phyloP scores from a whole-genome alignment of 2,888 invertebrate species.

The Eurytoma californica region DNA sequence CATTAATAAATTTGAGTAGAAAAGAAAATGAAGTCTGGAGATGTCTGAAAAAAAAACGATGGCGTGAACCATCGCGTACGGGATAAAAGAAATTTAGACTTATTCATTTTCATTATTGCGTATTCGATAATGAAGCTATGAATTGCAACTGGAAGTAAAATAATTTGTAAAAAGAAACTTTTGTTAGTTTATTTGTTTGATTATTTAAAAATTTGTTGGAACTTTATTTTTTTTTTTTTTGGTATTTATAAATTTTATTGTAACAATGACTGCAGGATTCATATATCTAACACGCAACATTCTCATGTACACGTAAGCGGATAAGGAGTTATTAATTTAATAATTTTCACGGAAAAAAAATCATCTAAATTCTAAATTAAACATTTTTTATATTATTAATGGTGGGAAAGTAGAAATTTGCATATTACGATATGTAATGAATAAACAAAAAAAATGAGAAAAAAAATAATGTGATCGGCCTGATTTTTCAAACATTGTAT shows the following conservation, averaged over 20 bases:
- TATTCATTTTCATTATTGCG: slow-evolving; percentile 56
- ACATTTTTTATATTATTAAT: slow-evolving; percentile 43
- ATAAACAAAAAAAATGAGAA: slow-evolving; percentile 4
- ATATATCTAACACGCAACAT: slow-evolving; percentile 36
- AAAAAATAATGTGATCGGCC: slow-evolving; percentile 50
- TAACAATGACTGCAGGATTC: slow-evolving; percentile 38
- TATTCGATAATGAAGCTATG: slow-evolving; percentile 52
- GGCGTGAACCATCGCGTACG: slow-evolving; percentile 56
- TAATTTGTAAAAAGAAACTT: slow-evolving; percentile 24
- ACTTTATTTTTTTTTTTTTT: slow-evolving; percentile 35
- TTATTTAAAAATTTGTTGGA: background rate
- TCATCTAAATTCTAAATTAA: slow-evolving; percentile 45
- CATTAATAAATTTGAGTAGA: slow-evolving; percentile 36
- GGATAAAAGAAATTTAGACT: slow-evolving; percentile 57
- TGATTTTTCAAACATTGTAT: slow-evolving; percentile 53
- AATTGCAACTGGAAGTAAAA: slow-evolving; percentile 41
- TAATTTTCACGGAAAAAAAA: slow-evolving; percentile 21
- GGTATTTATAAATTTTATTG: slow-evolving; percentile 15
- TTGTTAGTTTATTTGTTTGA: background rate
- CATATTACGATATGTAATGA: slow-evolving; percentile 8
- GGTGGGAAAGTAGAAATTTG: slow-evolving; percentile 12
- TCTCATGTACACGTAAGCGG: slow-evolving; percentile 27
- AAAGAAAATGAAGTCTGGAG: slow-evolving; percentile 25
- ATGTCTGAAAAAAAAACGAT: background rate
- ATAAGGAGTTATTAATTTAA: slow-evolving; percentile 40